Evolutionary conservation across 2,888 invertebrate genomes (phyloP).

Genomic region (Bombyx huttoni): DNA sequence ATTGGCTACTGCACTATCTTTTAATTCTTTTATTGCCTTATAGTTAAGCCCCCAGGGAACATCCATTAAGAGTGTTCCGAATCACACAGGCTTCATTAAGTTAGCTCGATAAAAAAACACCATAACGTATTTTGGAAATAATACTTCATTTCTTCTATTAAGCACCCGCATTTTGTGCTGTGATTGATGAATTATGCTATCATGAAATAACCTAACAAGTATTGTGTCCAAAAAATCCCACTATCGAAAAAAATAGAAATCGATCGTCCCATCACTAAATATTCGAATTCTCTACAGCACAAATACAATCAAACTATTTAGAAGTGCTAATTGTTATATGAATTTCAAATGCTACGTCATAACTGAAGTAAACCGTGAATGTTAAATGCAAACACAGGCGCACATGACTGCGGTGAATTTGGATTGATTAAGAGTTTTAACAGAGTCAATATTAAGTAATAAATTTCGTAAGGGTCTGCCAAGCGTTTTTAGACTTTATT

Average conservation of each 20-base stretch:
- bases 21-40: too few relatives aligned
- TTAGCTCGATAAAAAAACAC: too few relatives aligned
- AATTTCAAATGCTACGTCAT: background rate
- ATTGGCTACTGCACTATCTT: too few relatives aligned
- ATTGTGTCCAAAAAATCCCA: background rate
- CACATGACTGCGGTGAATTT: conserved; percentile 44
- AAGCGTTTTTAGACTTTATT: conserved; percentile 6
- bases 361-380: background rate
- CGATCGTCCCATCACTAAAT: background rate
- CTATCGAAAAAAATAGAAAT: background rate
- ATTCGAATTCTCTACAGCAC: background rate
- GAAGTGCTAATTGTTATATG: conserved; percentile 4
- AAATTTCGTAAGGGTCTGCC: conserved; percentile 21
- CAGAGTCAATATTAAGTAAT: conserved; percentile 29
- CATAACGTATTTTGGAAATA: too few relatives aligned
- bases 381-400: conserved; percentile 3
- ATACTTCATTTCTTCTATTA: too few relatives aligned
- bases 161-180: too few relatives aligned
- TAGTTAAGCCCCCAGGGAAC: too few relatives aligned
- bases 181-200: too few relatives aligned
- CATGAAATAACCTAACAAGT: too few relatives aligned
- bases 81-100: too few relatives aligned
- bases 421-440: conserved; percentile 47
- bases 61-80: too few relatives aligned
- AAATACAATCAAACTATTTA: background rate